These are phyloP conservation scores for Smittia sp. DNA, from an alignment of 2,888 invertebrate species.

Conservation along the genomic window DNA sequence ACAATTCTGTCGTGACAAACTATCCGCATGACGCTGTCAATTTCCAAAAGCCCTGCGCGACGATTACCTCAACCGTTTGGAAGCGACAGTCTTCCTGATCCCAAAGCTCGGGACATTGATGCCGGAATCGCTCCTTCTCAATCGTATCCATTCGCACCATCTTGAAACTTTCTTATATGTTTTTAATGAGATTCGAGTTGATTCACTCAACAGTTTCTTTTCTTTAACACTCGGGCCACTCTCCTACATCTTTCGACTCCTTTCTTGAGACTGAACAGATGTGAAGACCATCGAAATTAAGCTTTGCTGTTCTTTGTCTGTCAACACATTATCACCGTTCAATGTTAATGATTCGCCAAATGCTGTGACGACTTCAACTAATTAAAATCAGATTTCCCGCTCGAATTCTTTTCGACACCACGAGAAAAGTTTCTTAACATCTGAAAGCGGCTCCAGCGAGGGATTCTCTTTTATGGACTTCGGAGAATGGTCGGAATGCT, in stretches of 20 bases:
- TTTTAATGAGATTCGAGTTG: neutral
- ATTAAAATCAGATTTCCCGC: neutral
- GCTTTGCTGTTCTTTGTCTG: neutral
- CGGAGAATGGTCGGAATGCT: neutral
- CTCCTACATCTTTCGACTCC: neutral
- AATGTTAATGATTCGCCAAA: neutral
- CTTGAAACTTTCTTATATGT: neutral
- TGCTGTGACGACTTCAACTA: neutral
- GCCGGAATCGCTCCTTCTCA: neutral
- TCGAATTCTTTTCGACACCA: neutral
- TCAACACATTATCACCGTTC: neutral
- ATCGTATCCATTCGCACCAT: constrained; percentile 28
- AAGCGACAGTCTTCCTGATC: neutral
- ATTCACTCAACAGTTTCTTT: constrained; percentile 1
- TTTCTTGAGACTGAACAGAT: neutral
- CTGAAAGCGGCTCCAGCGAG: neutral
- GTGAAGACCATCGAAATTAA: neutral
- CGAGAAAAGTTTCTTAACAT: neutral
- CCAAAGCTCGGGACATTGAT: constrained; percentile 22
- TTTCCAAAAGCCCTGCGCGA: neutral
- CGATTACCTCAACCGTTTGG: constrained; percentile 27
- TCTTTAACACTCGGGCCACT: no score
- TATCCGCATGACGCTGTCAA: neutral
- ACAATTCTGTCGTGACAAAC: neutral
- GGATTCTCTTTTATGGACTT: neutral